Evolutionary conservation across 2,113 vertebrate species (phyloP).

Genomic region (Malurus cyaneus): DNA sequence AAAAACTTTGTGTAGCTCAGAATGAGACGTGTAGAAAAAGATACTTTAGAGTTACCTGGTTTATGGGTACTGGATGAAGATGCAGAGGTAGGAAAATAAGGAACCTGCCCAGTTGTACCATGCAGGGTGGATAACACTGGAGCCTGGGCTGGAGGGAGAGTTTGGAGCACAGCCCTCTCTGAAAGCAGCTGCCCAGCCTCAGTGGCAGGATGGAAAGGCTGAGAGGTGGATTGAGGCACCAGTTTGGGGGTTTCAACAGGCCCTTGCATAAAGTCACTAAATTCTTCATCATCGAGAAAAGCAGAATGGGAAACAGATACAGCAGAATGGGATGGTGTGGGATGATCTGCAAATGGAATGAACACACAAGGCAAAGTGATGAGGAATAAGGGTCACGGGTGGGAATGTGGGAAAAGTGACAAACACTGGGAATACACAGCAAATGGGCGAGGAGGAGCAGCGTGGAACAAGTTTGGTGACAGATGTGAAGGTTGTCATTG

Average conservation of each 20-base stretch:
- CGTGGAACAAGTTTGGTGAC: not conserved
- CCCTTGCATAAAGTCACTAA: slow-evolving; percentile 98
- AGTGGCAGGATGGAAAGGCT: slow-evolving; percentile 66
- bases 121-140: slow-evolving; percentile 69
- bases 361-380: slow-evolving; percentile 66
- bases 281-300: slow-evolving; percentile 90
- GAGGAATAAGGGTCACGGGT: not conserved
- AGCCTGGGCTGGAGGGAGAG: slow-evolving; percentile 81
- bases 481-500: not conserved
- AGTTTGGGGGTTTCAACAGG: slow-evolving; percentile 74
- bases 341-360: slow-evolving; percentile 93
- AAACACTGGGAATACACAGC: not conserved
- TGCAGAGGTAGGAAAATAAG: slow-evolving; percentile 71
- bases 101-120: slow-evolving; percentile 62
- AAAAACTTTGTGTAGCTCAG: not conserved
- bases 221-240: slow-evolving; percentile 71
- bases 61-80: slow-evolving; percentile 69
- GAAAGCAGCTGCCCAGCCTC: slow-evolving; percentile 73
- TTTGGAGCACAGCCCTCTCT: slow-evolving; percentile 70
- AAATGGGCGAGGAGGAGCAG: not conserved
- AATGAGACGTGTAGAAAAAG: not conserved
- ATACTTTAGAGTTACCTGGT: slow-evolving; percentile 68
- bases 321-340: slow-evolving; percentile 87
- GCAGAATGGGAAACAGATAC: slow-evolving; percentile 82
- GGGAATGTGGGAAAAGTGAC: not conserved